Conservation (phyloP, 1,140 invertebrate genomes). For the Proctacanthus coquilletti region DNA sequence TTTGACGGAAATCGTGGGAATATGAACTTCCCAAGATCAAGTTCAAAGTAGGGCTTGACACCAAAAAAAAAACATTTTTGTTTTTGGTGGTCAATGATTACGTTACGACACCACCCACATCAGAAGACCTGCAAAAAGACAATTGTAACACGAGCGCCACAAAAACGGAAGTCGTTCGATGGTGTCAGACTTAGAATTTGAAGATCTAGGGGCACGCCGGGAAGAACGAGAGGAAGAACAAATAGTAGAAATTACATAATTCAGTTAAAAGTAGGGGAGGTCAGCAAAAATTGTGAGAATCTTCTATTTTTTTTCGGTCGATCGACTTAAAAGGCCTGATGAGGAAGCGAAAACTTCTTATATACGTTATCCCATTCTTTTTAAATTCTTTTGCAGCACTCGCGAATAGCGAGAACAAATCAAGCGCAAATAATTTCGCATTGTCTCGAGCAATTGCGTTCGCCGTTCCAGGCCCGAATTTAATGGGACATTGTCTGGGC, state of each 20-base stretch:
- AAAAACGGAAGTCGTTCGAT: too few species aligned
- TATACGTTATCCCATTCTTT: background rate
- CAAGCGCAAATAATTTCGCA: background rate
- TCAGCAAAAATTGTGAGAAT: background rate
- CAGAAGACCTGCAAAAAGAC: too few species aligned
- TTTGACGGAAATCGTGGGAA: too few species aligned
- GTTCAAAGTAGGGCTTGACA: too few species aligned
- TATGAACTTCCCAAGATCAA: too few species aligned
- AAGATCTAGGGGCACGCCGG: too few species aligned
- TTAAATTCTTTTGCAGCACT: background rate
- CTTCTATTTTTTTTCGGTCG: background rate
- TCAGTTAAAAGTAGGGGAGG: background rate
- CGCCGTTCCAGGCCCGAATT: background rate
- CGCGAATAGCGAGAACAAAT: background rate
- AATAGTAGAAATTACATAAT: conserved; percentile 1
- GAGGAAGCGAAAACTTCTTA: background rate
- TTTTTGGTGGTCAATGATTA: too few species aligned
- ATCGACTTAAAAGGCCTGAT: background rate
- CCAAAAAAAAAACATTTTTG: too few species aligned
- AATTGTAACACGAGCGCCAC: too few species aligned
- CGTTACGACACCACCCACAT: too few species aligned
- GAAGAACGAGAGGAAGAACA: too few species aligned
- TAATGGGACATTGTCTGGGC: background rate
- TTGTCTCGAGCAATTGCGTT: background rate
- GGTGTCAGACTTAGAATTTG: too few species aligned